A percentile compares a stretch with the other conserved stretches of the same genome.
phyloP scores from a whole-genome alignment of 2,113 vertebrate genomes.

The Gallinago jamesoni region DNA sequence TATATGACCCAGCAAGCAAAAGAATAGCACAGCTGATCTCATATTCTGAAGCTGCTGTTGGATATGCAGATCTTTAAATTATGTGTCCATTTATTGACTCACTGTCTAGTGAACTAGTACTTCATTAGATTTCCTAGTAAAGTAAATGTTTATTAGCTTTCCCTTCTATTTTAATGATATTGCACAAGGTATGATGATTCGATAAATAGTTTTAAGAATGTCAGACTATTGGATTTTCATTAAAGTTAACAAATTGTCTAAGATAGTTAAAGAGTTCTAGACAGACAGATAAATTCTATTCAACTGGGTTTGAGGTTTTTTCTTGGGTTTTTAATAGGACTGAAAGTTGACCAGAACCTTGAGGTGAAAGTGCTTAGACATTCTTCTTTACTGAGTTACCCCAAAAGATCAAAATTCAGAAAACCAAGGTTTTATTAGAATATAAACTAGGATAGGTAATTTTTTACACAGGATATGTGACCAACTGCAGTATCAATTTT shows the following conservation, averaged over 20 bases:
- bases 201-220: neutral
- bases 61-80: neutral
- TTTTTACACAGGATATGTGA: neutral
- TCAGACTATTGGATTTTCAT: neutral
- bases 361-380: neutral
- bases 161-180: neutral
- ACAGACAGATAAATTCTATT: neutral
- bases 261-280: neutral
- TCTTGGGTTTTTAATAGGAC: fast-evolving
- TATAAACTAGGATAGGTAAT: neutral
- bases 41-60: neutral
- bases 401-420: neutral
- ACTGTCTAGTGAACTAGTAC: neutral
- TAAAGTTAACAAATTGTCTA: neutral
- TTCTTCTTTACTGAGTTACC: neutral
- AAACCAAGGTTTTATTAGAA: neutral
- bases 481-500: neutral
- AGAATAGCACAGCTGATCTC: neutral
- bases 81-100: fast-evolving
- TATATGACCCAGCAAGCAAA: neutral
- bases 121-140: neutral
- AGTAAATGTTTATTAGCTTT: neutral
- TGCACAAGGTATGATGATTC: neutral
- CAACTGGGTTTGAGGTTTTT: neutral
- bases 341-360: neutral